Evolutionary conservation across 2,113 vertebrate genomes (phyloP).

Genomic region (Egretta garzetta): DNA sequence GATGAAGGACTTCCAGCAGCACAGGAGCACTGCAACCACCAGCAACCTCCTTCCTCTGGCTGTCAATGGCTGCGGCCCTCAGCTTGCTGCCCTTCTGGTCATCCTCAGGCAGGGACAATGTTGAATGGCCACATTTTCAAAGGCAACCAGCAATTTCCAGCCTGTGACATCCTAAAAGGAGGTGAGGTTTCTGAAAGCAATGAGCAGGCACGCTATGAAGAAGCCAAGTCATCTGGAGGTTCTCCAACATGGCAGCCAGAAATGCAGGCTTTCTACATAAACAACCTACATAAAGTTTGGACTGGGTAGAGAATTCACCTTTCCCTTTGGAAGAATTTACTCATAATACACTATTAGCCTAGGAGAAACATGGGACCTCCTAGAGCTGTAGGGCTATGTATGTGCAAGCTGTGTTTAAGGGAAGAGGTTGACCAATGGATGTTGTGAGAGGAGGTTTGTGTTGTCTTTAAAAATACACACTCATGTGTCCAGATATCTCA

Average conservation of each 20-base stretch:
- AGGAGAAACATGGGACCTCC: neutral
- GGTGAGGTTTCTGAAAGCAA: neutral
- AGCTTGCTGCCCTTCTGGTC: neutral
- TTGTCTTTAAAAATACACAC: neutral
- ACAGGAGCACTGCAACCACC: neutral
- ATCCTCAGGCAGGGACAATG: rapidly evolving
- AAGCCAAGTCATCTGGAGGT: neutral
- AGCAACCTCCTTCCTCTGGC: neutral
- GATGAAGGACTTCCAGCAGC: neutral
- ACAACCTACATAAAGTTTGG: neutral
- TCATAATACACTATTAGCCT: neutral
- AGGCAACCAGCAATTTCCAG: neutral
- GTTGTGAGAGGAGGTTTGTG: neutral
- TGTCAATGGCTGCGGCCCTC: rapidly evolving
- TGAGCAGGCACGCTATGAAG: rapidly evolving
- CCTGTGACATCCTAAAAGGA: neutral
- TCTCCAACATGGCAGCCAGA: neutral
- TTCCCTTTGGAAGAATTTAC: neutral
- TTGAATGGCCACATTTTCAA: rapidly evolving
- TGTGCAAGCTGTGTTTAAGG: neutral
- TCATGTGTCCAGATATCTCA: neutral
- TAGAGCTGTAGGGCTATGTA: neutral
- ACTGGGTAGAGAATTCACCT: neutral
- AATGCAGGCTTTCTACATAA: neutral
- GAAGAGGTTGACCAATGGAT: neutral